Evolutionary conservation across 2,888 invertebrate species (phyloP).

Genomic region (Ormia ochracea): DNA sequence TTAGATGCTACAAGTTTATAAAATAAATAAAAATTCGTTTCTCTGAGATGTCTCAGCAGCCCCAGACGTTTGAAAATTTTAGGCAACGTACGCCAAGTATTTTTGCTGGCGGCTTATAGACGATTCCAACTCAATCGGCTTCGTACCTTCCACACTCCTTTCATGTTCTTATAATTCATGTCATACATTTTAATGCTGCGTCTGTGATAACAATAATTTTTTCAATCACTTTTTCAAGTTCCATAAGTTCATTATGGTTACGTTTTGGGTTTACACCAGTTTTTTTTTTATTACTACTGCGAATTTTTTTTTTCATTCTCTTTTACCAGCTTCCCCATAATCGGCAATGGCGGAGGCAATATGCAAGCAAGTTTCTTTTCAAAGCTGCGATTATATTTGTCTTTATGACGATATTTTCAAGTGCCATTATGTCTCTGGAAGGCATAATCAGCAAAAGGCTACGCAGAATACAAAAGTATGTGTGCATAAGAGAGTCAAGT

Average conservation of each 20-base stretch:
- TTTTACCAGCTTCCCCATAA: not conserved
- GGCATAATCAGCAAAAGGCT: slow-evolving; percentile 28
- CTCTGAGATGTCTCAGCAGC: no score
- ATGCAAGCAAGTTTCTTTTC: slow-evolving; percentile 59
- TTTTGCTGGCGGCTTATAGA: no score
- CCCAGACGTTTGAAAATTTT: no score
- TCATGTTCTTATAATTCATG: no score
- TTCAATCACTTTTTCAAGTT: not conserved
- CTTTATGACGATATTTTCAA: slow-evolving; percentile 35
- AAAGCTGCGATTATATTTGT: slow-evolving; percentile 59
- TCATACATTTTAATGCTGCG: not conserved
- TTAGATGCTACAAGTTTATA: no score
- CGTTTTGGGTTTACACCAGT: slow-evolving; percentile 24
- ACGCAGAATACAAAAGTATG: not conserved
- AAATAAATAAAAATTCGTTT: no score
- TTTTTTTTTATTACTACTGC: slow-evolving; percentile 7
- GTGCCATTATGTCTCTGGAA: slow-evolving; percentile 21
- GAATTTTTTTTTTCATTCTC: slow-evolving; percentile 6
- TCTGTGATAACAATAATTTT: slow-evolving; percentile 23
- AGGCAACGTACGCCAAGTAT: no score
- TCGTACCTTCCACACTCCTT: no score
- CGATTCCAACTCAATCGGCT: no score
- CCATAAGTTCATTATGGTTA: slow-evolving; percentile 30
- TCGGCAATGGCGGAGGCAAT: no score
- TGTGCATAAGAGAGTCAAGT: slow-evolving; percentile 2